Conservation (phyloP, 2,113 vertebrate genomes). For the Rutilus rutilus region DNA sequence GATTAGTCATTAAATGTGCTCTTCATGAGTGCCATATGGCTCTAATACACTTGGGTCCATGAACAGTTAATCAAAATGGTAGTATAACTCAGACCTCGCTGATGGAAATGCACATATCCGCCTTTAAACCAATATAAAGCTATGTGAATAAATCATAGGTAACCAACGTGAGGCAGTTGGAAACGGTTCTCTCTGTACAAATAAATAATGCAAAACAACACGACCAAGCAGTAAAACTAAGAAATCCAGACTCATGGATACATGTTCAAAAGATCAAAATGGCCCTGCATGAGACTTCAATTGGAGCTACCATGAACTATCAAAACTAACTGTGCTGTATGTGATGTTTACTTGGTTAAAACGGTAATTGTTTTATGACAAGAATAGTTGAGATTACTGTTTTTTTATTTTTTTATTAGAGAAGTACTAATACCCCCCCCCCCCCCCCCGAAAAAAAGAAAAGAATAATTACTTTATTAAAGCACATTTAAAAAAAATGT, state of each 20-base stretch:
- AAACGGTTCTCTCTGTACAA: conserved; percentile 33
- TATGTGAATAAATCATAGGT: conserved; percentile 39
- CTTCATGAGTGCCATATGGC: conserved; percentile 39
- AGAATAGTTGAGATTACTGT: no score
- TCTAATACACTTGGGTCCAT: conserved; percentile 44
- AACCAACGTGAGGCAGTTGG: conserved; percentile 22
- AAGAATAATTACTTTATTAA: no score
- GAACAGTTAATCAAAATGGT: conserved; percentile 48
- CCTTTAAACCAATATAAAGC: conserved; percentile 37
- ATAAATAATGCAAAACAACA: conserved; percentile 45
- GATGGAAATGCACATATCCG: conserved; percentile 42
- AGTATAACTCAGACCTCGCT: conserved; percentile 23
- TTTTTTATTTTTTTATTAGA: no score
- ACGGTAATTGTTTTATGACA: no score
- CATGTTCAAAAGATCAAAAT: conserved; percentile 20
- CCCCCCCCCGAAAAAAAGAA: no score
- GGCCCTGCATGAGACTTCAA: neutral
- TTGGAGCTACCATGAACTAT: neutral
- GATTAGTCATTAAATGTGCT: conserved; percentile 53
- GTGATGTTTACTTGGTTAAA: neutral
- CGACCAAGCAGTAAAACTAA: conserved; percentile 11
- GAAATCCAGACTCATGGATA: conserved; percentile 6
- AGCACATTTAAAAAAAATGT: no score
- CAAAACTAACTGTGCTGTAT: neutral
- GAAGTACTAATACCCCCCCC: no score